Percentiles rank a stretch among this genome's conserved stretches.
phyloP scores from a whole-genome alignment of 2,797 vertebrate genomes.

The Rhinatrema bivittatum region DNA sequence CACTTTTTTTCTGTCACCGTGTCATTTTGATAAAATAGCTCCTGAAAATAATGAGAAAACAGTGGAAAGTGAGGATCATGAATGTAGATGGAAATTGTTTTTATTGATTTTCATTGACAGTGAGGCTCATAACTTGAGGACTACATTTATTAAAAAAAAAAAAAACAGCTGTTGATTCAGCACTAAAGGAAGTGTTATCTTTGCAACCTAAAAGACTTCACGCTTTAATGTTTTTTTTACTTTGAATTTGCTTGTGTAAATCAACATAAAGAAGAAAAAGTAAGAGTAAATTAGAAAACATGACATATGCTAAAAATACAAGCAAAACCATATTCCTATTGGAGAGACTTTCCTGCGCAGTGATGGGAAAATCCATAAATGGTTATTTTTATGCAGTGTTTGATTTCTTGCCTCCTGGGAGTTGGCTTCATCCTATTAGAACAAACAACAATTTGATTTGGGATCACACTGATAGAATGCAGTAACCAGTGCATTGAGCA shows the following conservation, averaged over 20 bases:
- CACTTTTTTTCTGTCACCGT: constrained; percentile 22
- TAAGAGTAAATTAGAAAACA: constrained; percentile 14
- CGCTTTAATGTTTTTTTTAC: constrained; percentile 12
- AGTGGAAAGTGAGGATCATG: constrained; percentile 44
- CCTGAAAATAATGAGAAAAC: constrained; percentile 49
- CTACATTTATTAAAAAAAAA: constrained; percentile 62
- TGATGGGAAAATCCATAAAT: constrained; percentile 13
- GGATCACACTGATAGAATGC: constrained; percentile 18
- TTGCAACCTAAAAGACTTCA: constrained; percentile 3
- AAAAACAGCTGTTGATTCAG: constrained; percentile 41
- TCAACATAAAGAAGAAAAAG: background rate
- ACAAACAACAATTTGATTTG: constrained; percentile 22
- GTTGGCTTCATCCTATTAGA: constrained; percentile 1
- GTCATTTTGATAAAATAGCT: constrained; percentile 55
- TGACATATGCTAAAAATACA: constrained; percentile 15
- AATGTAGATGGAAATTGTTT: constrained; percentile 68
- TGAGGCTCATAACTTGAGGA: constrained; percentile 51
- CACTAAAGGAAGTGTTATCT: constrained; percentile 7
- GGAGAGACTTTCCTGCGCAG: background rate
- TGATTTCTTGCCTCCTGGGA: constrained; percentile 8
- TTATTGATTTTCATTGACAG: constrained; percentile 70
- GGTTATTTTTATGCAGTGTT: constrained; percentile 12
- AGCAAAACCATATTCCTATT: background rate
- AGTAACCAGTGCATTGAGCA: constrained; percentile 18
- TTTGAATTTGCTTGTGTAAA: constrained; percentile 13